These are phyloP conservation scores for Plebejus melissa DNA, from an alignment of 2,888 invertebrate genomes.

Conservation along the genomic window DNA sequence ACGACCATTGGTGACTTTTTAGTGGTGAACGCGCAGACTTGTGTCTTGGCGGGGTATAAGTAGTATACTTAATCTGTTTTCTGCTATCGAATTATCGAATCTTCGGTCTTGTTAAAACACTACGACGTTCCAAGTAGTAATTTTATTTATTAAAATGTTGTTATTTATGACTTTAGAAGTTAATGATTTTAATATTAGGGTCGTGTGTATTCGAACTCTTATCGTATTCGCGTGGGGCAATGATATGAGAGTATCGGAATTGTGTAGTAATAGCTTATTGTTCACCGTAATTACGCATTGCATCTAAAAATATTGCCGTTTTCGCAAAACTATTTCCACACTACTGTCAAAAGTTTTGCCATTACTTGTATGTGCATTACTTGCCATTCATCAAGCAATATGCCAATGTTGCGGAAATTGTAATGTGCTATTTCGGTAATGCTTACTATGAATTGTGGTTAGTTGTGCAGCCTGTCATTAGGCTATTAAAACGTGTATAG, in stretches of 20 bases:
- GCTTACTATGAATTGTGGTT: neutral
- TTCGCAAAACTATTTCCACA: slow-evolving; percentile 18
- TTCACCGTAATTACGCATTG: slow-evolving; percentile 7
- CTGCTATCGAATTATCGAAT: too few relatives aligned
- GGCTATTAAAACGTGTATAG: too few relatives aligned
- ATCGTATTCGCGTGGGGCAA: neutral
- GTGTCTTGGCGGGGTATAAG: too few relatives aligned
- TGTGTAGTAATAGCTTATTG: neutral
- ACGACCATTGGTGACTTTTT: too few relatives aligned
- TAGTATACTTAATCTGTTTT: too few relatives aligned
- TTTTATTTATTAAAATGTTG: too few relatives aligned
- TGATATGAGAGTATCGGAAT: slow-evolving; percentile 4
- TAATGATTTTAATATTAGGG: neutral
- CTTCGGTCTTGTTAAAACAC: too few relatives aligned
- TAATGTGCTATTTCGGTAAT: neutral
- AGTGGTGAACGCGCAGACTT: too few relatives aligned
- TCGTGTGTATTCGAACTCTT: neutral
- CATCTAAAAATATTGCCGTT: slow-evolving; percentile 21
- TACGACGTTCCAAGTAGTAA: too few relatives aligned
- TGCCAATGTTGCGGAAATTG: neutral
- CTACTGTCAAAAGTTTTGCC: slow-evolving; percentile 14
- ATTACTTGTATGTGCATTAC: slow-evolving; percentile 8
- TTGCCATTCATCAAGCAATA: neutral
- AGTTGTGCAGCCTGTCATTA: neutral
- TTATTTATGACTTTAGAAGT: too few relatives aligned